phyloP scores from a whole-genome alignment of 2,888 invertebrate species.

The Deilephila porcellus region DNA sequence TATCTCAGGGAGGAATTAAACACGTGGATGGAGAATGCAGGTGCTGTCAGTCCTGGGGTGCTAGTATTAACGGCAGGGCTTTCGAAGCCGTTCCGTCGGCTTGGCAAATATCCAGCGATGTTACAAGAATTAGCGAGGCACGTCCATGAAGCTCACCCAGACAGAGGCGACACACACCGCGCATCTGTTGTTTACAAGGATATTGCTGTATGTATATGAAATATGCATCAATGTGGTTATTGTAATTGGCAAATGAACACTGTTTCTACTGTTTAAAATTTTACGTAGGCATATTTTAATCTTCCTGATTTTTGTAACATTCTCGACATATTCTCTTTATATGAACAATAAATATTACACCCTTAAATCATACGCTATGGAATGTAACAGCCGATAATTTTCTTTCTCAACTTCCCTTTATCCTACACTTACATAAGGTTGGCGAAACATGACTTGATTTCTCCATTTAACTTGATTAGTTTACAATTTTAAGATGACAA shows the following conservation, averaged over 20 bases:
- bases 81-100: slow-evolving; percentile 96
- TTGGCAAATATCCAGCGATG: slow-evolving; percentile 97
- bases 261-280: too few relatives aligned
- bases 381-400: too few relatives aligned
- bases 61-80: slow-evolving; percentile 96
- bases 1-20: slow-evolving; percentile 90
- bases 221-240: not conserved
- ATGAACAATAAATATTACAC: too few relatives aligned
- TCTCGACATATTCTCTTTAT: too few relatives aligned
- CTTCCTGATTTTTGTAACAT: too few relatives aligned
- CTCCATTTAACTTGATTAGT: too few relatives aligned
- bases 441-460: too few relatives aligned
- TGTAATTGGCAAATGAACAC: not conserved
- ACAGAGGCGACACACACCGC: slow-evolving; percentile 98
- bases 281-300: too few relatives aligned
- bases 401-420: too few relatives aligned
- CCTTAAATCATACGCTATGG: too few relatives aligned
- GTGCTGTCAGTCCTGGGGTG: slow-evolving; percentile 93
- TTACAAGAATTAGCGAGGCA: slow-evolving; percentile 98
- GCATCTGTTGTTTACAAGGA: slow-evolving; percentile 98
- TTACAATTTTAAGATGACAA: too few relatives aligned
- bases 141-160: slow-evolving; percentile 97
- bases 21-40: slow-evolving; percentile 94
- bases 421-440: too few relatives aligned
- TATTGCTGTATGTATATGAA: slow-evolving; percentile 88